phyloP scores from a whole-genome alignment of 2,797 vertebrate species.

The Margarornis squamiger region DNA sequence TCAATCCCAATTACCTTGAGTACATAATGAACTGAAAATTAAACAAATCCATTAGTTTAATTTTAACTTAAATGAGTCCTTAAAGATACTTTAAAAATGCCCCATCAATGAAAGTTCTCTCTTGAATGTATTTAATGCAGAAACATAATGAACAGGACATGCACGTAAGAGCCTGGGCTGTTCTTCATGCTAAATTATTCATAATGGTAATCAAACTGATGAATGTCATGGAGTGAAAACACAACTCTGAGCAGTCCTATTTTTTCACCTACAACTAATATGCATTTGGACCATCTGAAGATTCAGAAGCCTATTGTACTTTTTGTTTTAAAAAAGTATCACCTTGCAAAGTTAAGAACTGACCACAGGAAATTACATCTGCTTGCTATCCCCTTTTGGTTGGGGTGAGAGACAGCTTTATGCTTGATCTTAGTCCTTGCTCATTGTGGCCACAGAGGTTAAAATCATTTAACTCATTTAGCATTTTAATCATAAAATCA shows the following conservation, averaged over 20 bases:
- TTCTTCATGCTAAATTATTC: conserved; percentile 21
- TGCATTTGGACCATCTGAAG: neutral
- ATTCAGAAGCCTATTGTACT: neutral
- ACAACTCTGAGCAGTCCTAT: neutral
- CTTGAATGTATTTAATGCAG: neutral
- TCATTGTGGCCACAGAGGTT: neutral
- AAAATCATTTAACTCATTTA: neutral
- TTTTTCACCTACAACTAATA: neutral
- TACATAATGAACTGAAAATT: conserved; percentile 33
- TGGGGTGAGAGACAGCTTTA: neutral
- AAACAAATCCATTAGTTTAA: conserved; percentile 42
- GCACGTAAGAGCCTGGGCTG: neutral
- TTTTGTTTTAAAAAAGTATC: neutral
- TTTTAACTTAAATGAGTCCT: conserved; percentile 29
- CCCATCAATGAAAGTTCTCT: neutral
- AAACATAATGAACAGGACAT: neutral
- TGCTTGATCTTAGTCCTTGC: neutral
- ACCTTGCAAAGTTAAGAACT: neutral
- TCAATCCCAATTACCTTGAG: conserved; percentile 8
- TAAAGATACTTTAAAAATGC: conserved; percentile 3
- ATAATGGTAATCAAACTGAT: neutral
- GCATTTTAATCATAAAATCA: neutral
- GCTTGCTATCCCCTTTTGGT: neutral
- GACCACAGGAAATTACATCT: neutral
- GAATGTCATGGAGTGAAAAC: neutral